Conservation (phyloP, 2,888 invertebrate genomes). For the Tenthredo notha region DNA sequence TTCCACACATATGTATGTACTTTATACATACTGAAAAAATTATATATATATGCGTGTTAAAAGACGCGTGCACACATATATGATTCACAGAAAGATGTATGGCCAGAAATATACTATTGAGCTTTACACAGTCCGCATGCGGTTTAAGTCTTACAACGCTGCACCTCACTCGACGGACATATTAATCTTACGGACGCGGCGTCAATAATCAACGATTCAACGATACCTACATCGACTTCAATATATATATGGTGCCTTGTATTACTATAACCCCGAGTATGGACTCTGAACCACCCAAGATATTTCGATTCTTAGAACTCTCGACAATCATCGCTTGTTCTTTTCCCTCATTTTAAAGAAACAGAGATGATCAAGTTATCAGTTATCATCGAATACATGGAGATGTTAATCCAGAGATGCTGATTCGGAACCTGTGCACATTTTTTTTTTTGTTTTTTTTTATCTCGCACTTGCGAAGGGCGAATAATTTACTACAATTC, state of each 20-base stretch:
- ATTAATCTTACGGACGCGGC: slow-evolving; percentile 48
- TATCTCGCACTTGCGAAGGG: neutral
- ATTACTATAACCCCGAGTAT: neutral
- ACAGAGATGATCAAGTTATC: neutral
- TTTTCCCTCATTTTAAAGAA: neutral
- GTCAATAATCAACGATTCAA: slow-evolving; percentile 51
- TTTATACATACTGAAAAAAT: neutral
- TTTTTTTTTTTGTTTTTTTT: too few relatives aligned
- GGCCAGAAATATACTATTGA: slow-evolving; percentile 24
- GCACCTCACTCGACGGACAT: slow-evolving; percentile 24
- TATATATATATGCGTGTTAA: neutral
- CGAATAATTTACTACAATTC: neutral
- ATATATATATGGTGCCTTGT: neutral
- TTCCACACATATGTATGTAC: neutral
- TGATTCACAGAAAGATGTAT: slow-evolving; percentile 30
- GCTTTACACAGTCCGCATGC: slow-evolving; percentile 3
- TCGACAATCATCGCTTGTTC: neutral
- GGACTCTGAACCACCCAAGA: slow-evolving; percentile 15
- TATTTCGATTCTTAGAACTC: slow-evolving; percentile 28
- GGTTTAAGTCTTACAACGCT: neutral
- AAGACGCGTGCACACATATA: neutral
- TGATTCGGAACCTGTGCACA: too few relatives aligned
- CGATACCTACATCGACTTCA: neutral
- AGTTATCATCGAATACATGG: too few relatives aligned
- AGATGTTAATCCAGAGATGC: too few relatives aligned